Evolutionary conservation across 2,888 invertebrate genomes (phyloP).

Genomic region (Gymnocheta viridis): DNA sequence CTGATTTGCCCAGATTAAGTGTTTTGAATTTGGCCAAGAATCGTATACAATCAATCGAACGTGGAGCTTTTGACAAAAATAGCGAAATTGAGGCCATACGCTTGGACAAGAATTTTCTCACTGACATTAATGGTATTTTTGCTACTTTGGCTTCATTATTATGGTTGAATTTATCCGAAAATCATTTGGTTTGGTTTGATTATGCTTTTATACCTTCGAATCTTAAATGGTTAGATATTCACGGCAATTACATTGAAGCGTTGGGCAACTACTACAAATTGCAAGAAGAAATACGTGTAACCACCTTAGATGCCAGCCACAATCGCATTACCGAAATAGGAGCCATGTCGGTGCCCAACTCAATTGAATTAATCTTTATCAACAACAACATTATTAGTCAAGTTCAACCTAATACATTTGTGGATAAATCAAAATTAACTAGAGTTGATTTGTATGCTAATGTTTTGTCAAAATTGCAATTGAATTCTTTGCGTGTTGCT

Average conservation of each 20-base stretch:
- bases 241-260: slow-evolving; percentile 93
- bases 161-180: slow-evolving; percentile 94
- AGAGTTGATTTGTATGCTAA: slow-evolving; percentile 96
- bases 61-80: slow-evolving; percentile 92
- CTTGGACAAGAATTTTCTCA: slow-evolving; percentile 92
- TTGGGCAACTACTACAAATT: slow-evolving; percentile 94
- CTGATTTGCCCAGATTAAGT: slow-evolving; percentile 91
- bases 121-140: slow-evolving; percentile 94
- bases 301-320: slow-evolving; percentile 94
- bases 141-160: slow-evolving; percentile 91
- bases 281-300: slow-evolving; percentile 90
- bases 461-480: slow-evolving; percentile 90
- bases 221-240: slow-evolving; percentile 94
- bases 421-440: slow-evolving; percentile 91
- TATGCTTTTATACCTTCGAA: slow-evolving; percentile 95
- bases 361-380: slow-evolving; percentile 93
- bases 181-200: slow-evolving; percentile 96
- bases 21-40: slow-evolving; percentile 95
- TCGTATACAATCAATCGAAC: slow-evolving; percentile 92
- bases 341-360: slow-evolving; percentile 93
- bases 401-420: slow-evolving; percentile 92
- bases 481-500: slow-evolving; percentile 90
- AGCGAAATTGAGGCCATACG: slow-evolving; percentile 92
- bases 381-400: slow-evolving; percentile 93
- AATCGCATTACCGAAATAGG: slow-evolving; percentile 92